Percentiles rank a stretch among this genome's conserved stretches.
phyloP scores from a whole-genome alignment of 2,113 vertebrate genomes.

The Dryoscopus gambensis region DNA sequence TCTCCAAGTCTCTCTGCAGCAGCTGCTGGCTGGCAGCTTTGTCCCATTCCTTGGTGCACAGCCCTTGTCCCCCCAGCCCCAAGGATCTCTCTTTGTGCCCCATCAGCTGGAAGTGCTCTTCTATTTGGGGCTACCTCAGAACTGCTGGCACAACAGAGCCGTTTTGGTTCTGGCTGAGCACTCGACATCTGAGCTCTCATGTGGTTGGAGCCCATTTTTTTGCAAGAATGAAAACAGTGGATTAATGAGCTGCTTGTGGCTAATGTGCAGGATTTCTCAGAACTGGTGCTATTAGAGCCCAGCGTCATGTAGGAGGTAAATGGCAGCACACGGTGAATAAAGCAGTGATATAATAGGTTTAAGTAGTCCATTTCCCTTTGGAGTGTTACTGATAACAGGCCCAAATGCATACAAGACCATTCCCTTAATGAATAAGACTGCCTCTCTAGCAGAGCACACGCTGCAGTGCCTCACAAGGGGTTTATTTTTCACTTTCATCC shows the following conservation, averaged over 20 bases:
- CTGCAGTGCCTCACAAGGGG: conserved; percentile 24
- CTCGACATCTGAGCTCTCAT: neutral
- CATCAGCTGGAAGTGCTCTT: neutral
- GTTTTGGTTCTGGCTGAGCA: neutral
- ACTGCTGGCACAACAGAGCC: conserved; percentile 40
- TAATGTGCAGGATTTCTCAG: conserved; percentile 45
- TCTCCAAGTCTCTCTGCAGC: neutral
- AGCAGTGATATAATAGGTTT: conserved; percentile 62
- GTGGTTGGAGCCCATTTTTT: conserved; percentile 6
- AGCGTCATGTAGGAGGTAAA: conserved; percentile 48
- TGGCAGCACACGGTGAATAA: conserved; percentile 54
- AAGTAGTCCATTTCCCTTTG: conserved; percentile 70
- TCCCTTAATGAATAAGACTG: conserved; percentile 66
- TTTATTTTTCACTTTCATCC: conserved; percentile 53
- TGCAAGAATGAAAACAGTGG: conserved; percentile 44
- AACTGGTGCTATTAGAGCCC: conserved; percentile 46
- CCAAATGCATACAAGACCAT: conserved; percentile 61
- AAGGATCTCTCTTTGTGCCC: neutral
- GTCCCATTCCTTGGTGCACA: neutral
- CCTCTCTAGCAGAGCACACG: neutral
- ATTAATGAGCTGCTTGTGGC: conserved; percentile 60
- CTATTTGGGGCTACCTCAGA: neutral
- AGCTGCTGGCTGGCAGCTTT: neutral
- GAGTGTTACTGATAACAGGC: conserved; percentile 56
- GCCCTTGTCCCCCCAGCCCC: neutral